A percentile compares a stretch with the other conserved stretches of the same genome.
phyloP scores from a whole-genome alignment of 2,797 vertebrate genomes.

The Rhynchotus rufescens region DNA sequence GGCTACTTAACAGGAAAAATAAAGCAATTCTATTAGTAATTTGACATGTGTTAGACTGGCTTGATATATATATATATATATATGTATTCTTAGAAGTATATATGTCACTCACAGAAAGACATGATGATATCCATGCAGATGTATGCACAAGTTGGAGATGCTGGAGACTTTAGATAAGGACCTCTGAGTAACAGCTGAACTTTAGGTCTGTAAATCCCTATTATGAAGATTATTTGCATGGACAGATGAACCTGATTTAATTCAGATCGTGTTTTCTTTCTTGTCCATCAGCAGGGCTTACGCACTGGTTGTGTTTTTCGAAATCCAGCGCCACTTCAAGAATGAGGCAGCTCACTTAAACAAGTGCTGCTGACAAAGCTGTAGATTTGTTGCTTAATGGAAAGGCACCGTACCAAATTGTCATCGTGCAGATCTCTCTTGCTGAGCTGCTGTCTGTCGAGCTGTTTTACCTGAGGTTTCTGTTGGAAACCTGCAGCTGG shows the following conservation, averaged over 20 bases:
- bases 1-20: background rate
- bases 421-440: background rate
- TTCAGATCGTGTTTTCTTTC: background rate
- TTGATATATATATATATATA: accelerated
- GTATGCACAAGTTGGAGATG: background rate
- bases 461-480: accelerated
- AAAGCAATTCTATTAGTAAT: background rate
- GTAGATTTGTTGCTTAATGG: background rate
- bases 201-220: background rate
- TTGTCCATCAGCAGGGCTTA: background rate
- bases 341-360: background rate
- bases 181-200: background rate
- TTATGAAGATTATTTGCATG: background rate
- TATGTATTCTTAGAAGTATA: background rate
- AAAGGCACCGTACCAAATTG: background rate
- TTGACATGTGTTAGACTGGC: background rate
- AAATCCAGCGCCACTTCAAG: background rate
- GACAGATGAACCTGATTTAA: background rate
- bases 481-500: background rate
- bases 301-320: background rate
- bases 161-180: background rate
- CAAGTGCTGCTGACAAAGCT: background rate
- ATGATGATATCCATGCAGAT: background rate
- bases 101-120: background rate
- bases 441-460: background rate